Evolutionary conservation across 2,113 vertebrate genomes (phyloP), one percentile per base, ranked within the genome.

Genomic region (Thalassarche chlororhynchos): DNA sequence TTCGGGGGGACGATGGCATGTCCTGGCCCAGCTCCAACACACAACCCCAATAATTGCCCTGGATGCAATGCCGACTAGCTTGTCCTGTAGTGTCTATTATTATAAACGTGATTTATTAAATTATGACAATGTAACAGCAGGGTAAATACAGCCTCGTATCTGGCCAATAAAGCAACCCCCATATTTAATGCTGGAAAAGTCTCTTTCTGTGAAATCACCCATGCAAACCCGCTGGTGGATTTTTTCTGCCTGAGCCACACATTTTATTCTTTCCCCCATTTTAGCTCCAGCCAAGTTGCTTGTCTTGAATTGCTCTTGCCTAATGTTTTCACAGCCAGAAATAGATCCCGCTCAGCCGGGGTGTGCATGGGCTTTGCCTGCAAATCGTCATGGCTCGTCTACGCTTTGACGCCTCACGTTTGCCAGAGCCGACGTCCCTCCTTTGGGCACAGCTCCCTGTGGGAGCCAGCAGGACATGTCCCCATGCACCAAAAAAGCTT

Each of bases 51-150:
- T 94, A 96, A 96, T 94, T 94, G 84, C 32, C 57, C 68, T 0
- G 1, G 78, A 38, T 92, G 85, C 2, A 4, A 70, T 89, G 84
- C 84, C 1, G 28, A 44, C 93, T 2, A 17, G 82, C 91, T 26
- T 2, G 32, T 76, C 72, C 91, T 46, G 72, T 6, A 31, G 26
- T 26, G 28, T 75, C 78, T 93, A 85, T 96, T 91, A 85, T 87
- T 93, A 96, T 13, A 85, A 94, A 76, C 0, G 10, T 14, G 25
- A 89, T 97, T 94, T 94, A 96, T 96, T 96, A 96, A 97, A 93
- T 94, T 91, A 89, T 77, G 71, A 85, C 80, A 20, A 46, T 0
- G 31, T 12, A 46, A 31, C 31, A 60, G 52, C 69, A 36, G 62
- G 51, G 25, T 38, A 58, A 84, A 49, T 65, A 51, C 65, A 40